Conservation (phyloP, 2,888 invertebrate species). For the Crossocerus cetratus region DNA sequence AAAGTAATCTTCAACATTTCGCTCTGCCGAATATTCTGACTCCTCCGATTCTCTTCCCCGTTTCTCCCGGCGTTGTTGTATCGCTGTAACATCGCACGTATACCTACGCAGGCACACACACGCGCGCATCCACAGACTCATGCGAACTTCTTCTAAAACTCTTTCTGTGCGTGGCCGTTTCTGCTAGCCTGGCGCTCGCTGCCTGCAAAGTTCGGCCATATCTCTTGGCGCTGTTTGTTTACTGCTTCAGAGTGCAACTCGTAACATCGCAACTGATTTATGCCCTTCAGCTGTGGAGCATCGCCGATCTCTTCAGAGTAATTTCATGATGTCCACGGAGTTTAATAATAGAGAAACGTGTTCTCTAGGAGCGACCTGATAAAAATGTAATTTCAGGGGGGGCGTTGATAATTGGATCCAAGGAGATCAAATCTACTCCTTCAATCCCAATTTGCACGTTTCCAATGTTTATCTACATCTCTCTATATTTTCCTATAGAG, state of each 20-base stretch:
- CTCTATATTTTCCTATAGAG: too few species aligned
- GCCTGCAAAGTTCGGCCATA: conserved; percentile 38
- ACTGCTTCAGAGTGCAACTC: conserved; percentile 39
- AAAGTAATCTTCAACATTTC: conserved; percentile 9
- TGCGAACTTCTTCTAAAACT: conserved; percentile 35
- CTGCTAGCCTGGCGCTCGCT: conserved; percentile 21
- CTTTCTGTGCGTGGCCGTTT: conserved; percentile 34
- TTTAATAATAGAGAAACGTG: conserved; percentile 25
- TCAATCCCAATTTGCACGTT: too few species aligned
- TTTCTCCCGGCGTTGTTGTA: not conserved
- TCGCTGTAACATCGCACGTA: conserved; percentile 17
- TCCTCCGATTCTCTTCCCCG: conserved; percentile 4
- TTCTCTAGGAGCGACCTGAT: too few species aligned
- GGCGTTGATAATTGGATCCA: too few species aligned
- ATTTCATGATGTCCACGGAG: conserved; percentile 24
- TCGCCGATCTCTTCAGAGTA: conserved; percentile 16
- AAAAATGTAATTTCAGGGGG: too few species aligned
- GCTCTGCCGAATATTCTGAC: conserved; percentile 11
- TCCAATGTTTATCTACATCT: too few species aligned
- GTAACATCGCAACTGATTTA: conserved; percentile 52
- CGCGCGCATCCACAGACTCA: not conserved
- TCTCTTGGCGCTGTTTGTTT: conserved; percentile 53
- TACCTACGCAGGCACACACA: conserved; percentile 14
- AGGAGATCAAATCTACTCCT: too few species aligned
- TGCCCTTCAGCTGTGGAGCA: conserved; percentile 25